Conservation (phyloP, 2,888 invertebrate species). For the Drosophila anceps region DNA sequence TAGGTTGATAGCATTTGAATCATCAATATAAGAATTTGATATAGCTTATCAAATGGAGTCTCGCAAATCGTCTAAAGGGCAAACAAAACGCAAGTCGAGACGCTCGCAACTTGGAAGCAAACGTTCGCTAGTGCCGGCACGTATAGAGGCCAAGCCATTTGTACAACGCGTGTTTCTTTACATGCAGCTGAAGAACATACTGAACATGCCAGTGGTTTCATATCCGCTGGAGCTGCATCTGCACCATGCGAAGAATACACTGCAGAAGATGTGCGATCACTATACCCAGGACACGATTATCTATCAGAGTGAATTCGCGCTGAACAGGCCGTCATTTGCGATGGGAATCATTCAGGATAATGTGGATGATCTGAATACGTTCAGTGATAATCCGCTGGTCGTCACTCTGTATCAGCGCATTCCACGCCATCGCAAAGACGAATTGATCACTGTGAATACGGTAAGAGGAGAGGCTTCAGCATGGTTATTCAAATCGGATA, state of each 20-base stretch:
- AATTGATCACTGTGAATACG: not conserved
- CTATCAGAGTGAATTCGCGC: conserved; percentile 58
- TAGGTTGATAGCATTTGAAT: not conserved
- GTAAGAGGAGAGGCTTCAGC: conserved; percentile 8
- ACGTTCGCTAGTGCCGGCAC: not conserved
- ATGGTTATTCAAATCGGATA: not conserved
- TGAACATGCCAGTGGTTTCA: conserved; percentile 42
- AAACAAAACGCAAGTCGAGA: not conserved
- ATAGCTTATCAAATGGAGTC: not conserved
- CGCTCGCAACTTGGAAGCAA: not conserved
- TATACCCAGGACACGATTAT: conserved; percentile 74
- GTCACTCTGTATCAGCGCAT: conserved; percentile 72
- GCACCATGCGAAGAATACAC: conserved; percentile 64
- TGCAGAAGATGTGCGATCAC: conserved; percentile 73
- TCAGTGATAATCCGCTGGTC: conserved; percentile 75
- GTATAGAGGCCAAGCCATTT: not conserved
- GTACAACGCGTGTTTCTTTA: conserved; percentile 73
- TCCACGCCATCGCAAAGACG: conserved; percentile 44
- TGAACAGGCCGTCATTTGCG: conserved; percentile 69
- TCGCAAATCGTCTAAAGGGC: not conserved
- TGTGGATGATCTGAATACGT: conserved; percentile 72
- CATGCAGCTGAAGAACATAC: conserved; percentile 66
- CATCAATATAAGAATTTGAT: not conserved
- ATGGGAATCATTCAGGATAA: conserved; percentile 76
- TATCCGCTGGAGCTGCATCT: conserved; percentile 73